Conservation (phyloP, 2,888 invertebrate genomes). For the Hyppa rectilinea region DNA sequence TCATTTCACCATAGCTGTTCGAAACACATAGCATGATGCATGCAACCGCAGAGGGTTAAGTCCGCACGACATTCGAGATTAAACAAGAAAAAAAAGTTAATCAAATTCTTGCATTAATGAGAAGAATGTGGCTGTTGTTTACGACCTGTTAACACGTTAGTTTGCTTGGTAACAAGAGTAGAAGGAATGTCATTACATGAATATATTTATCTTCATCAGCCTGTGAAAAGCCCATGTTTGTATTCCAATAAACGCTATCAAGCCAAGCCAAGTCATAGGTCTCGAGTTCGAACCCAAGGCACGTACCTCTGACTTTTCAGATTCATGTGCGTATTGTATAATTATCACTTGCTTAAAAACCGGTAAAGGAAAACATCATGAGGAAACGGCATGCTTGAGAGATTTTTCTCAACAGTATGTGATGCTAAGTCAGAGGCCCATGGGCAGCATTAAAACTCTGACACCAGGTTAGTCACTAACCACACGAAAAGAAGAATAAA, state of each 20-base stretch:
- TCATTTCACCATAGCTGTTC: constrained; percentile 80
- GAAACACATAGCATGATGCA: constrained; percentile 45
- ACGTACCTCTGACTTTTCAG: too few species aligned
- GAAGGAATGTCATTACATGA: neutral
- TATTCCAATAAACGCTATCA: neutral
- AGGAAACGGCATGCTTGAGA: too few species aligned
- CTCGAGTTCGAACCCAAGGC: too few species aligned
- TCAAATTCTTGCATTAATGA: constrained; percentile 17
- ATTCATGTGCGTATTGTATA: too few species aligned
- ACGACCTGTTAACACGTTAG: constrained; percentile 30
- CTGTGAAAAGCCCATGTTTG: neutral
- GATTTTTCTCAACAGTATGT: too few species aligned
- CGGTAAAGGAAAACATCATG: too few species aligned
- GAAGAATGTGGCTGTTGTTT: constrained; percentile 20
- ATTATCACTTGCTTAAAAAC: too few species aligned
- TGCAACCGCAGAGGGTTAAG: constrained; percentile 49
- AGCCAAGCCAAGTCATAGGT: too few species aligned
- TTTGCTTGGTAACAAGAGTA: constrained; percentile 13
- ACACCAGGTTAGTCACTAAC: too few species aligned
- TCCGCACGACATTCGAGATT: constrained; percentile 29
- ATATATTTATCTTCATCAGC: neutral
- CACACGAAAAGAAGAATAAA: too few species aligned
- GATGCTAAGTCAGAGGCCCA: too few species aligned
- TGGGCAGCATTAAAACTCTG: too few species aligned
- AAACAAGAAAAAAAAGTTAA: constrained; percentile 16